phyloP scores from a whole-genome alignment of 1,140 invertebrate species.

The Drosophila equinoxialis region DNA sequence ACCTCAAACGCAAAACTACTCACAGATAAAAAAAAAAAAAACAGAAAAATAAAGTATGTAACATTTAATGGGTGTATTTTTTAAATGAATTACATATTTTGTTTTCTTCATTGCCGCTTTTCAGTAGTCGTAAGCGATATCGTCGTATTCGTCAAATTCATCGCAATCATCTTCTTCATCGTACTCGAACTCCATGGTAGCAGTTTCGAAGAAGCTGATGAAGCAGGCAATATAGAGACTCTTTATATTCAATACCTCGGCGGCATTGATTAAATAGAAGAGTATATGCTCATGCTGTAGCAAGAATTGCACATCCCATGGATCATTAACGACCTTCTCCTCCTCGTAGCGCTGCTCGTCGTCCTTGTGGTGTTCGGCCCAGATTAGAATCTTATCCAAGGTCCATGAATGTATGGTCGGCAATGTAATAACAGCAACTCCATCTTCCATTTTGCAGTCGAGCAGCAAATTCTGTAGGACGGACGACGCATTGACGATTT shows the following conservation, averaged over 20 bases:
- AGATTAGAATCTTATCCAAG: constrained; percentile 96
- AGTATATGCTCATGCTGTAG: constrained; percentile 98
- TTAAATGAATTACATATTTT: too few species aligned
- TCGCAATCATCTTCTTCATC: too few species aligned
- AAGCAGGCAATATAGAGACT: constrained; percentile 97
- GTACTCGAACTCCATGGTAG: too few species aligned
- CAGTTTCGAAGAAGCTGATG: constrained; percentile 99
- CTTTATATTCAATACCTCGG: constrained; percentile 99
- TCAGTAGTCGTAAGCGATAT: too few species aligned
- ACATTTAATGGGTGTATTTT: too few species aligned
- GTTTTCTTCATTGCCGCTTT: too few species aligned
- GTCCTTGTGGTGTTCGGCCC: constrained; percentile 96
- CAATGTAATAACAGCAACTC: constrained; percentile 95
- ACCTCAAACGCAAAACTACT: too few species aligned
- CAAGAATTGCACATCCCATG: constrained; percentile 99
- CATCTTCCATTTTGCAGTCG: constrained; percentile 96
- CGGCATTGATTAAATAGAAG: constrained; percentile 96
- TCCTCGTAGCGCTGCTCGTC: constrained; percentile 93
- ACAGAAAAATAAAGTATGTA: too few species aligned
- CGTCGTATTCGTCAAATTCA: too few species aligned
- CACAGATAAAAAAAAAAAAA: too few species aligned
- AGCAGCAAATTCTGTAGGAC: constrained; percentile 99
- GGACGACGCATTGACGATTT: constrained; percentile 98
- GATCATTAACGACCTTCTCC: constrained; percentile 94
- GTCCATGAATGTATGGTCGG: constrained; percentile 99